Base-by-base conservation (phyloP, 2,113 vertebrate genomes). In the Corythornis cristatus region DNA sequence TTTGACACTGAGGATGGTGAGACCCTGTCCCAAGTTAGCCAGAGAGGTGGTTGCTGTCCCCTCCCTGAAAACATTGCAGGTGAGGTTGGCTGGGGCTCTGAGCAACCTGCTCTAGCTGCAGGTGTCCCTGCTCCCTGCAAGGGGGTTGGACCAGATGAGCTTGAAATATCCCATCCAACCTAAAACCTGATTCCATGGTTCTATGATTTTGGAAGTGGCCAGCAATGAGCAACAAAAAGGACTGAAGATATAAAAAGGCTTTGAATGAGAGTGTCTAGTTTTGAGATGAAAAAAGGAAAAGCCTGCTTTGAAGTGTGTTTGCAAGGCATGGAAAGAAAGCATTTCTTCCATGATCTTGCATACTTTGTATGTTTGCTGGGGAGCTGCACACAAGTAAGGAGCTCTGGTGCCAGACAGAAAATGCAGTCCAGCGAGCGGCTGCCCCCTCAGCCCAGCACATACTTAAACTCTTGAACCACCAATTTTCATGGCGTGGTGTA, bases 401-500 rank as follows among this genome's bases (percentile, higher is more conserved):
- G 46, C 68, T 70, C n/a, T 1, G 1, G 71, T 61, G 64, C n/a
- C 80, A 62, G 40, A 15, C 22, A 54, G 22, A 26, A 68, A 79
- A 79, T 2, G 43, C 37, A 60, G n/a, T 51, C 50, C 0, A 4
- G 21, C 2, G 3, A 18, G 54, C 2, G 2, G 67, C 66, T 70
- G 89, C 65, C 75, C 53, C 60, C 71, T 12, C 61, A 73, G 53
- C 64, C 37, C 85, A 18, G 85, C 46, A 57, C 58, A 68, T 53
- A 11, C 64, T 74, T 87, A 5, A 93, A 80, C 88, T 95, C 93
- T 84, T 78, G 94, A 81, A 85, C 89, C 2, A 0, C 0, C 43
- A 2, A 92, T 93, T 96, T 90, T 61, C 81, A 91, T 17, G 91
- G 81, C 35, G 4, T 28, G 74, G 74, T 89, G 78, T 91, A 54